Evolutionary conservation across 1,140 invertebrate genomes (phyloP), one percentile per base, ranked within the genome.

Genomic region (Acromyrmex charruanus): DNA sequence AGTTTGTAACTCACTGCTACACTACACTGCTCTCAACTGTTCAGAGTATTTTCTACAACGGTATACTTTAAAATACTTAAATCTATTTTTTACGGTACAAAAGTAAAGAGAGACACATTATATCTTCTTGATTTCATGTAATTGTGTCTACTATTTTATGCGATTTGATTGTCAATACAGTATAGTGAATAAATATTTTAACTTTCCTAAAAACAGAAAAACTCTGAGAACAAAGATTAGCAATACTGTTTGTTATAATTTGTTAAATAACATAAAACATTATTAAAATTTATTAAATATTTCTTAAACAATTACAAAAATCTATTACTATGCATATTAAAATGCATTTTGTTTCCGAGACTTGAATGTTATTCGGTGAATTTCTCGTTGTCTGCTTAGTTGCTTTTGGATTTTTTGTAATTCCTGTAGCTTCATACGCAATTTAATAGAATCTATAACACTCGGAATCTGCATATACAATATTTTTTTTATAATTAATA

Each of bases 371-470:
- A 87, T 85, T 68, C 68, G 72, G 63, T 96, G 94, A 68, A 96
- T 94, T 31, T 96, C 94, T 18, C 91, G 92, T 58, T 95, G 94
- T 74, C 96, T 96, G 5, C 94, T 92, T 77, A 96, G 91, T 14
- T 95, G 89, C 79, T 96, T 96, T 14, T 96, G 92, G 14, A 91
- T 94, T 63, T 95, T 95, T 59, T 95, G 94, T 59, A 96, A 91
- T 74, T 96, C 95, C 1, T 94, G 88, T 6, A 96, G 88, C 74
- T 96, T 94, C 1, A 93, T 94, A 86, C 96, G 96, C 0, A 96
- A 93, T 65, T 92, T 91, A 0, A 97, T 95, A 65, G 96, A 96
- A 3, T 96, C 96, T 91, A 96, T 92, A 10, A 96, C 91, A 85
- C 96, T 95, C 0, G 96, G 96, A 0, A 96, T 96, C 93, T 93